These are phyloP conservation scores for Neuroterus valhalla DNA, from an alignment of 1,140 invertebrate genomes.

Conservation along the genomic window DNA sequence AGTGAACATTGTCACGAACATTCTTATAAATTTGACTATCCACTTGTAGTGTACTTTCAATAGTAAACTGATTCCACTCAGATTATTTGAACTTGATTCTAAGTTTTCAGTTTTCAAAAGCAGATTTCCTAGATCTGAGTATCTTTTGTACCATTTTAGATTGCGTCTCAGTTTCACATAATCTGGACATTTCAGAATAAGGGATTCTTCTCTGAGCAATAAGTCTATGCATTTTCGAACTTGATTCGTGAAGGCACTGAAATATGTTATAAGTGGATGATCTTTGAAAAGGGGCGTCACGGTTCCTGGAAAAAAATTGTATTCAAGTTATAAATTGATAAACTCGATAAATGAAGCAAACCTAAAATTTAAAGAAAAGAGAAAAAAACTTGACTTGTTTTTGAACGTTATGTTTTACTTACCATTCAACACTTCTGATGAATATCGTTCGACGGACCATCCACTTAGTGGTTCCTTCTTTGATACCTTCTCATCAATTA, in stretches of 20 bases:
- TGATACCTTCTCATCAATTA: constrained; percentile 27
- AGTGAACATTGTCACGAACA: constrained; percentile 37
- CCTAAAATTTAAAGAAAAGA: too few relatives aligned
- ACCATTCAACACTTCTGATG: constrained; percentile 61
- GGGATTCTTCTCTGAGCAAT: constrained; percentile 57
- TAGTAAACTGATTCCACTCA: constrained; percentile 57
- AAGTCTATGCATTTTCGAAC: constrained; percentile 64
- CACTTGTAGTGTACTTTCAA: constrained; percentile 69
- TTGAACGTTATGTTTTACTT: constrained; percentile 40
- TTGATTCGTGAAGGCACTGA: constrained; percentile 66
- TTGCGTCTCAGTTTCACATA: constrained; percentile 51
- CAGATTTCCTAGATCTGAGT: constrained; percentile 60
- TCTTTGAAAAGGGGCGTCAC: constrained; percentile 72
- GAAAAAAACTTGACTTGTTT: too few relatives aligned
- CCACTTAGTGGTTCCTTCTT: background rate
- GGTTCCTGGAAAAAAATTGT: constrained; percentile 61
- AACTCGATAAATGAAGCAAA: too few relatives aligned
- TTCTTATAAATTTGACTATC: constrained; percentile 62
- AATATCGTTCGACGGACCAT: constrained; percentile 62
- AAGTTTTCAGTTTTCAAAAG: constrained; percentile 51
- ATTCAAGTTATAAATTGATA: too few relatives aligned
- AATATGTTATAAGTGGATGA: constrained; percentile 74
- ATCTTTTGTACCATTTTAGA: constrained; percentile 75
- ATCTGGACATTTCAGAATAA: constrained; percentile 39
- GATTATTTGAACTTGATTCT: constrained; percentile 50